Evolutionary conservation across 2,113 vertebrate species (phyloP).

Genomic region (Proterorhinus semilunaris): DNA sequence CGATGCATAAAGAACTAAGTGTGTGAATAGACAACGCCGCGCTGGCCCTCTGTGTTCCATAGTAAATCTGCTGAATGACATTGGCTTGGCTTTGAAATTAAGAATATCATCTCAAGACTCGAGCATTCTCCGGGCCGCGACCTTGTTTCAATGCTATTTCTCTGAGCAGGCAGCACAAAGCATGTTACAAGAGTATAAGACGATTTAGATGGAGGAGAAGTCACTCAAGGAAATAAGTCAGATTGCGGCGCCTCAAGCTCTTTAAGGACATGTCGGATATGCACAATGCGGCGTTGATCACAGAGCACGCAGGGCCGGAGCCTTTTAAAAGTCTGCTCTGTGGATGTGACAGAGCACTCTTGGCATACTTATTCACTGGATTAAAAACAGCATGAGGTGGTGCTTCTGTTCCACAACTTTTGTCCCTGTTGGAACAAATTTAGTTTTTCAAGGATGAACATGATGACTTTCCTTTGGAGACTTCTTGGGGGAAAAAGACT

Average conservation of each 20-base stretch:
- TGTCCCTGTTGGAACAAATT: slow-evolving; percentile 45
- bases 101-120: slow-evolving; percentile 61
- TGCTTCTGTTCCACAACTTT: slow-evolving; percentile 44
- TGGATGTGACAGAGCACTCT: slow-evolving; percentile 54
- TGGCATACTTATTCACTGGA: slow-evolving; percentile 63
- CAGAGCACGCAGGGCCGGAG: slow-evolving; percentile 49
- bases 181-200: slow-evolving; percentile 68
- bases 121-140: slow-evolving; percentile 50
- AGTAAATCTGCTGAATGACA: slow-evolving; percentile 44
- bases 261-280: slow-evolving; percentile 64
- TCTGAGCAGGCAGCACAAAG: slow-evolving; percentile 67
- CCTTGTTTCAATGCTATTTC: slow-evolving; percentile 70
- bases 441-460: slow-evolving; percentile 12
- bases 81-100: slow-evolving; percentile 59
- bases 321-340: slow-evolving; percentile 56
- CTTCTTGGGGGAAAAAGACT: background rate
- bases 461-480: background rate
- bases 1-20: too few relatives aligned
- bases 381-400: slow-evolving; percentile 61
- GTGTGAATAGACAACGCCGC: too few relatives aligned
- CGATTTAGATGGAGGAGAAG: slow-evolving; percentile 63
- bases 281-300: slow-evolving; percentile 63
- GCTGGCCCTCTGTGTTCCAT: too few relatives aligned
- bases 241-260: slow-evolving; percentile 53
- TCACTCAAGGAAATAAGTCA: slow-evolving; percentile 71